A percentile compares a stretch with the other conserved stretches of the same genome.
Conservation (phyloP, 2,113 vertebrate species). For the Chrysemys picta region DNA sequence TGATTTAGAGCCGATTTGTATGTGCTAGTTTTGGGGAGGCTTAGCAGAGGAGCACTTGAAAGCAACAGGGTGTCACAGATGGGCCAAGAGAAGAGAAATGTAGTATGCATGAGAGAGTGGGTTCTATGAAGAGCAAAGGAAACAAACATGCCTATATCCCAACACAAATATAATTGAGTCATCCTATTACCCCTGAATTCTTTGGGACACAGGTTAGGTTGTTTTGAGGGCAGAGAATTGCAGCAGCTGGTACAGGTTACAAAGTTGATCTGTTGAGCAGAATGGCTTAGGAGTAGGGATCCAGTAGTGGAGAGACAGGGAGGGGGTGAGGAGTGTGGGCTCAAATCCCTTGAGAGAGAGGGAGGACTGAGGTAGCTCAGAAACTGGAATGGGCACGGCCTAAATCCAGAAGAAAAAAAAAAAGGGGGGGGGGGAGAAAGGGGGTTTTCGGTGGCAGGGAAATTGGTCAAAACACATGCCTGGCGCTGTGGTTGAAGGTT, state of each 20-base stretch:
- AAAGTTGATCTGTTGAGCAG: not conserved
- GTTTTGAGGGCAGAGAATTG: not conserved
- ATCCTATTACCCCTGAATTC: not conserved
- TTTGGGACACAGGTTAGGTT: not conserved
- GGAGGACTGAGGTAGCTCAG: not conserved
- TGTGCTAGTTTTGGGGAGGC: not conserved
- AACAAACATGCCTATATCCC: not conserved
- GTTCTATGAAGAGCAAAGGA: not conserved
- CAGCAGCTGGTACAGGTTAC: not conserved
- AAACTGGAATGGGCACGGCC: not conserved
- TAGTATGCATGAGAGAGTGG: fast-evolving
- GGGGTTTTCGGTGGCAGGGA: not conserved
- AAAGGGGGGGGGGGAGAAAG: not conserved
- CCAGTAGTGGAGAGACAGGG: not conserved
- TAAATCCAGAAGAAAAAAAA: constrained; percentile 33
- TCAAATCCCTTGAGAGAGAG: not conserved
- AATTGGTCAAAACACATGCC: not conserved
- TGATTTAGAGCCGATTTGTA: not conserved
- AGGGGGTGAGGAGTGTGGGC: not conserved
- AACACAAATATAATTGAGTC: not conserved
- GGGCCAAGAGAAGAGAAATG: not conserved
- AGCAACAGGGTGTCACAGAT: fast-evolving
- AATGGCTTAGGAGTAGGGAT: not conserved
- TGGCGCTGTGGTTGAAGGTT: constrained; percentile 38
- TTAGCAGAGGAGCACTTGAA: not conserved